These are phyloP conservation scores for Eilema caniola DNA, from an alignment of 2,888 invertebrate genomes.

Conservation along the genomic window DNA sequence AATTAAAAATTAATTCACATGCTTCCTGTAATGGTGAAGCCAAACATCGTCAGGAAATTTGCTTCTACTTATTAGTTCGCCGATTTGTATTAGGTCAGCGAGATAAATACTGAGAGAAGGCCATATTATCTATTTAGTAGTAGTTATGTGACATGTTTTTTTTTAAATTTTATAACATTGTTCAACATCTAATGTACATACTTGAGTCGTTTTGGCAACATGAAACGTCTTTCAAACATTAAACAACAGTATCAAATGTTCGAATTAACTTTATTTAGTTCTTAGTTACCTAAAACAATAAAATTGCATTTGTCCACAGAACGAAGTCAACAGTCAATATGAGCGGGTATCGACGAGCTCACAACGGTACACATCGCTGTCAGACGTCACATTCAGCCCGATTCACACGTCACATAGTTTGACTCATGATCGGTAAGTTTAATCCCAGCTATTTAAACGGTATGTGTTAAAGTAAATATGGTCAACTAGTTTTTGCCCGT, in stretches of 20 bases:
- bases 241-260: too few species aligned
- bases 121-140: neutral
- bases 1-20: neutral
- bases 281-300: neutral
- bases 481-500: too few species aligned
- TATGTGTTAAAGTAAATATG: neutral
- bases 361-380: conserved; percentile 68
- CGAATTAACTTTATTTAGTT: too few species aligned
- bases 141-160: neutral
- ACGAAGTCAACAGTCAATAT: conserved; percentile 83
- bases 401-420: conserved; percentile 71
- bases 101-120: neutral
- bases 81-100: neutral
- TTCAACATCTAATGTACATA: neutral
- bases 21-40: neutral
- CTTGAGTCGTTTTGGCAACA: too few species aligned
- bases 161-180: neutral
- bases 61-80: neutral
- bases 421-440: conserved; percentile 73
- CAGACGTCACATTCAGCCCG: conserved; percentile 78
- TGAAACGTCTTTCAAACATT: too few species aligned
- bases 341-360: conserved; percentile 80
- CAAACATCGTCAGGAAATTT: too few species aligned
- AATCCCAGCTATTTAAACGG: neutral
- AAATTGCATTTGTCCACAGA: conserved; percentile 68